Conservation (phyloP, 2,113 vertebrate species). For the Neolamprologus variostigma region DNA sequence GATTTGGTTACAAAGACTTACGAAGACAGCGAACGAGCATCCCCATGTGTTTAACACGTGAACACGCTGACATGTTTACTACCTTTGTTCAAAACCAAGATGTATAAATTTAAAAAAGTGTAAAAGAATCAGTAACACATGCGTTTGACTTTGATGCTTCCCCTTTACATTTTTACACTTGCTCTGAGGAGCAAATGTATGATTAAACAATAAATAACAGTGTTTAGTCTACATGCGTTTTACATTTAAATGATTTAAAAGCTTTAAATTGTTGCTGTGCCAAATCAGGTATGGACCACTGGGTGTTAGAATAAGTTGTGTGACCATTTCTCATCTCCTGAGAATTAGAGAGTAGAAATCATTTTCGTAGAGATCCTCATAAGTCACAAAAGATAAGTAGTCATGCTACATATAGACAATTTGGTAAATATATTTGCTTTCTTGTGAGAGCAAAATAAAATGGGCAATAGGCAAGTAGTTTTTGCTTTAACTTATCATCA, state of each 20-base stretch:
- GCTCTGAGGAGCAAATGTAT: neutral
- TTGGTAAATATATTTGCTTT: neutral
- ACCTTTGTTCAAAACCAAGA: neutral
- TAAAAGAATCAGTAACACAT: neutral
- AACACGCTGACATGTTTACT: neutral
- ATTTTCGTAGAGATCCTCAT: neutral
- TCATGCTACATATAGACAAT: neutral
- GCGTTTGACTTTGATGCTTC: neutral
- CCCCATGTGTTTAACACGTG: neutral
- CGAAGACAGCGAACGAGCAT: neutral
- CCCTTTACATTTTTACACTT: neutral
- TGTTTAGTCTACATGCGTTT: neutral
- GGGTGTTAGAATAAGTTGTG: neutral
- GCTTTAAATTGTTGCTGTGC: neutral
- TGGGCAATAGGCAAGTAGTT: neutral
- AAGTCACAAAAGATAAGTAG: neutral
- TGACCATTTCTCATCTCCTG: neutral
- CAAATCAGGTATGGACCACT: neutral
- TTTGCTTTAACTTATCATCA: neutral
- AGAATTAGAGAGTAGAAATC: neutral
- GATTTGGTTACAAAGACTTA: neutral
- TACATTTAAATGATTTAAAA: neutral
- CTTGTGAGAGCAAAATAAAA: neutral
- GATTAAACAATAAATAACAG: slow-evolving; percentile 13
- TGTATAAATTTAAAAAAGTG: neutral